These are phyloP conservation scores for Chelon labrosus DNA, from an alignment of 2,797 vertebrate genomes.

Conservation along the genomic window DNA sequence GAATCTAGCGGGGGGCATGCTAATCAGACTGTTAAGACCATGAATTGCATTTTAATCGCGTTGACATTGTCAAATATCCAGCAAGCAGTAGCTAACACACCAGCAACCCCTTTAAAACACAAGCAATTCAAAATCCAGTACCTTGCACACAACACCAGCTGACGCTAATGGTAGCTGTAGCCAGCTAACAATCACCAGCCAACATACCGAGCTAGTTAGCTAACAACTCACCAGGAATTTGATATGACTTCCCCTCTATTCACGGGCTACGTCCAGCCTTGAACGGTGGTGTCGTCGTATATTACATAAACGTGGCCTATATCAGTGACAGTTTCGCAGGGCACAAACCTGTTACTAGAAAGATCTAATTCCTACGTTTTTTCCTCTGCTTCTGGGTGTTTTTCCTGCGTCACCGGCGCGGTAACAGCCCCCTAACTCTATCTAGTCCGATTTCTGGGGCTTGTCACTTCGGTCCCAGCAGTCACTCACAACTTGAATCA, in stretches of 20 bases:
- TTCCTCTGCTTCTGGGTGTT: conserved; percentile 88
- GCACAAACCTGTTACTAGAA: conserved; percentile 70
- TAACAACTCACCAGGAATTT: conserved; percentile 89
- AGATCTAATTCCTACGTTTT: conserved; percentile 78
- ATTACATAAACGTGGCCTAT: conserved; percentile 84
- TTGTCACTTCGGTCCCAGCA: conserved; percentile 86
- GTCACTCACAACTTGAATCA: conserved; percentile 75
- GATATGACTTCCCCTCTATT: conserved; percentile 86
- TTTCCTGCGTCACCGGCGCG: conserved; percentile 94
- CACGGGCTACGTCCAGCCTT: conserved; percentile 82
- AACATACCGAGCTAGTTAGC: conserved; percentile 82
- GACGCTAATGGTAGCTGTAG: conserved; percentile 73
- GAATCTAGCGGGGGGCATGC: conserved; percentile 44
- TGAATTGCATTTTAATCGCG: conserved; percentile 42
- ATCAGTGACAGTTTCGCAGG: conserved; percentile 72
- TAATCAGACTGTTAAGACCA: conserved; percentile 31
- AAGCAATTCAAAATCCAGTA: conserved; percentile 48
- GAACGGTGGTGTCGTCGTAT: conserved; percentile 76
- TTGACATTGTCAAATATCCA: conserved; percentile 46
- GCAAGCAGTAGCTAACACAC: neutral
- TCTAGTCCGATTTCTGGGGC: conserved; percentile 82
- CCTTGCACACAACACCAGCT: conserved; percentile 74
- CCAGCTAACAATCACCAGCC: conserved; percentile 74
- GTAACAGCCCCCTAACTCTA: conserved; percentile 83
- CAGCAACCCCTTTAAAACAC: conserved; percentile 3